These are phyloP conservation scores for Falco cherrug DNA, from an alignment of 2,797 vertebrate species.

Conservation along the genomic window DNA sequence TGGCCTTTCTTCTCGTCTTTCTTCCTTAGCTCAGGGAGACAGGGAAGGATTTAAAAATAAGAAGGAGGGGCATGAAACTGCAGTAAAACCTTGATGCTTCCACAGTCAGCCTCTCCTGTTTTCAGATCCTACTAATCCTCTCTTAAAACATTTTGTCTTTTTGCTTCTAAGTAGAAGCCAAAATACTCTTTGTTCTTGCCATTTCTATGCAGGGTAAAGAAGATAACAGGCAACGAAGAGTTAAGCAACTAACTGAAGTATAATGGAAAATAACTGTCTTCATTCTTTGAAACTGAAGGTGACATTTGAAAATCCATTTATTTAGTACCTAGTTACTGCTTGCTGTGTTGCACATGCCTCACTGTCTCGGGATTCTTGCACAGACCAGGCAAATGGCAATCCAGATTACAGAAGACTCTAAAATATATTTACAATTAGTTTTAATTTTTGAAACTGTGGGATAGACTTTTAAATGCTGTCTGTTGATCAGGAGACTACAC, in stretches of 20 bases:
- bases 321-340: background rate
- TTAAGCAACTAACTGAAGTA: background rate
- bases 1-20: background rate
- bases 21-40: background rate
- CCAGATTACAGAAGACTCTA: background rate
- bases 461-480: background rate
- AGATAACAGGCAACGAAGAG: background rate
- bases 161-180: background rate
- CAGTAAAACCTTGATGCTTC: background rate
- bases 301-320: background rate
- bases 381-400: background rate
- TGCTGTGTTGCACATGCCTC: background rate
- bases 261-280: background rate
- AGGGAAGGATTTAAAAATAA: background rate
- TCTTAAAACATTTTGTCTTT: background rate
- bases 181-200: background rate
- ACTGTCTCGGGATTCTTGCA: background rate
- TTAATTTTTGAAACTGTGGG: background rate
- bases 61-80: background rate
- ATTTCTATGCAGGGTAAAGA: background rate
- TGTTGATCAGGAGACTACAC: constrained; percentile 16
- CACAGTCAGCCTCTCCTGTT: background rate
- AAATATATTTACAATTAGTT: background rate
- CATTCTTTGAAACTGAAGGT: background rate
- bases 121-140: background rate